Evolutionary conservation across 2,888 invertebrate genomes (phyloP).

Genomic region (Proisotoma minuta): DNA sequence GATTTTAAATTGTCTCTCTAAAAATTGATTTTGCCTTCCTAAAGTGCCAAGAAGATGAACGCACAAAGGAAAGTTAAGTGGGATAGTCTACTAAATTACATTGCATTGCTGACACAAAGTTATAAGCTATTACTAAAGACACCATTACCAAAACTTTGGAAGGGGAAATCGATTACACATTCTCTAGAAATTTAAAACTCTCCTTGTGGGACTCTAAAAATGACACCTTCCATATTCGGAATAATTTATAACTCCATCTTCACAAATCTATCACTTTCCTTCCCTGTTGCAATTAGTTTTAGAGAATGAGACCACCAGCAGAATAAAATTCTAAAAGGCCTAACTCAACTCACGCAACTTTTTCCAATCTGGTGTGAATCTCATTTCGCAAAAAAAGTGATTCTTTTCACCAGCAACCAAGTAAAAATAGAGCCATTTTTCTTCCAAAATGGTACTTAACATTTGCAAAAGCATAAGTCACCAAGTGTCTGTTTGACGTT

Average conservation of each 20-base stretch:
- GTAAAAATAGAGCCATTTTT: slow-evolving; percentile 10
- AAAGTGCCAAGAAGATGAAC: background rate
- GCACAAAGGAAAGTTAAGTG: slow-evolving; percentile 4
- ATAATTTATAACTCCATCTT: slow-evolving; percentile 11
- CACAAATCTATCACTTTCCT: slow-evolving; percentile 13
- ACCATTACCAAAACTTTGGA: too few relatives aligned
- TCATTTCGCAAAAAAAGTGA: background rate
- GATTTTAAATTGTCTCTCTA: background rate
- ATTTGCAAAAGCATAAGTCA: slow-evolving; percentile 16
- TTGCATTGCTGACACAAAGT: background rate
- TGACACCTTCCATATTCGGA: slow-evolving; percentile 16
- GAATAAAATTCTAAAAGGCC: too few relatives aligned
- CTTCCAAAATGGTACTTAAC: slow-evolving; percentile 15
- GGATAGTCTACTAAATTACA: slow-evolving; percentile 1
- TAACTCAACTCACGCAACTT: background rate
- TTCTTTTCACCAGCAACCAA: background rate
- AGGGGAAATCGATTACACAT: slow-evolving; percentile 1
- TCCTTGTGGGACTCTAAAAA: slow-evolving; percentile 3
- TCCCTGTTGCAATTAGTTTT: background rate
- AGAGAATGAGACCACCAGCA: too few relatives aligned
- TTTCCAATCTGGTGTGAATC: background rate
- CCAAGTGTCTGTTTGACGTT: slow-evolving; percentile 2
- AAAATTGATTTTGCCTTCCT: background rate
- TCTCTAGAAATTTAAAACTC: slow-evolving; percentile 6
- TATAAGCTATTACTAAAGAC: too few relatives aligned